A percentile compares a stretch with the other conserved stretches of the same genome.
Conservation (phyloP, 2,888 invertebrate species). For the Therioaphis trifolii region DNA sequence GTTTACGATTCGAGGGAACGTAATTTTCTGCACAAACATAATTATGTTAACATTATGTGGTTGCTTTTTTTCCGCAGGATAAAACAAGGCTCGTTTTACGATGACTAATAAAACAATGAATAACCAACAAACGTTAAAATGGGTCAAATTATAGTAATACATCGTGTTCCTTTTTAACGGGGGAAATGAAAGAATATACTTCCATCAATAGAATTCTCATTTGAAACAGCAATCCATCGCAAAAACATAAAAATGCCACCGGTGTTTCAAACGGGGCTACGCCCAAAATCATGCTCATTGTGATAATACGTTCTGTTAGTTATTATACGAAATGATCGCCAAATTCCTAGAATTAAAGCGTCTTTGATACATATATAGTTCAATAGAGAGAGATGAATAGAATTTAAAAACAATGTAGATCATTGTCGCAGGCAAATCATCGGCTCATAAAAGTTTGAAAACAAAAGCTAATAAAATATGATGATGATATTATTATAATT, state of each 20-base stretch:
- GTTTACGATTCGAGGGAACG: not conserved
- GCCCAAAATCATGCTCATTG: constrained; percentile 12
- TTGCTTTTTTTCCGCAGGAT: not conserved
- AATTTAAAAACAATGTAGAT: constrained; percentile 39
- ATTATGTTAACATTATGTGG: too few relatives aligned
- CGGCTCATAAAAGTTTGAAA: not conserved
- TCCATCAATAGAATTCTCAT: not conserved
- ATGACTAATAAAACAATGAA: not conserved
- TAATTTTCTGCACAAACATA: not conserved
- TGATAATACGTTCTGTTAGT: not conserved
- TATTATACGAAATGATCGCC: not conserved
- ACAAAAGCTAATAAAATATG: not conserved
- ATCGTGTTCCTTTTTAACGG: not conserved
- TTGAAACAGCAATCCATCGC: not conserved
- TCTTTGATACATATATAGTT: constrained; percentile 3
- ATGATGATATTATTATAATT: not conserved
- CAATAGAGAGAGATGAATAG: not conserved
- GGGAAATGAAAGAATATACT: not conserved
- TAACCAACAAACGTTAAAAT: not conserved
- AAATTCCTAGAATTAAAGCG: constrained; percentile 20
- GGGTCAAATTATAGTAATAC: not conserved
- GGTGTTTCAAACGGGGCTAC: not conserved
- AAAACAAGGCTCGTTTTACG: not conserved
- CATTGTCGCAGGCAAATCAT: not conserved
- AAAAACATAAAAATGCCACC: constrained; percentile 1